A percentile compares a stretch with the other conserved stretches of the same genome.
Evolutionary conservation across 2,888 invertebrate genomes (phyloP).

Genomic region (Cheilosia variabilis): DNA sequence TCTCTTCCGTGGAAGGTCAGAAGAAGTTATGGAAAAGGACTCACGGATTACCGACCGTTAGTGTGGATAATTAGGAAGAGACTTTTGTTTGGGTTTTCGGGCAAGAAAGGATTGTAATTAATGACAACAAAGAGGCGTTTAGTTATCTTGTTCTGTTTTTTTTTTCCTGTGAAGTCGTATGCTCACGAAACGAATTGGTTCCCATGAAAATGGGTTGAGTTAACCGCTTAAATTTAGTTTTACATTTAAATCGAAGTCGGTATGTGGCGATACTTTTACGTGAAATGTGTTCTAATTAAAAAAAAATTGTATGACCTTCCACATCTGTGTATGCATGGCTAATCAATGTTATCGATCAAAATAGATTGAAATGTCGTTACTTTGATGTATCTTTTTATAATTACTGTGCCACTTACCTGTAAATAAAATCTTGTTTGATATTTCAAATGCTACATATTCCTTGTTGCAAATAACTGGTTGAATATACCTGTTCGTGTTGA

Average conservation of each 20-base stretch:
- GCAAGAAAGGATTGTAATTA: conserved; percentile 53
- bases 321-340: too few relatives aligned
- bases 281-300: background rate
- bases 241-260: too few relatives aligned
- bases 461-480: too few relatives aligned
- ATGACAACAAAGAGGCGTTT: conserved; percentile 47
- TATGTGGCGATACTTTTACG: background rate
- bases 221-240: too few relatives aligned
- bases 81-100: background rate
- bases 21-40: conserved; percentile 15
- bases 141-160: background rate
- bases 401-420: too few relatives aligned
- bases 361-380: too few relatives aligned
- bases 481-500: too few relatives aligned
- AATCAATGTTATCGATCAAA: background rate
- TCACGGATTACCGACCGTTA: conserved; percentile 56
- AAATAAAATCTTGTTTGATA: too few relatives aligned
- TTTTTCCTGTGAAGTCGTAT: background rate
- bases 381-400: too few relatives aligned
- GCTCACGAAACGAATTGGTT: background rate
- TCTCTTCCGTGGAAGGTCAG: conserved; percentile 30
- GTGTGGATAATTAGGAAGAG: conserved; percentile 58
- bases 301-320: background rate
- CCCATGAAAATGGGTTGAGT: background rate
- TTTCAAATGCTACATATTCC: too few relatives aligned